A percentile compares a stretch with the other conserved stretches of the same genome.
phyloP scores from a whole-genome alignment of 2,797 vertebrate genomes.

The Channallabes apus region DNA sequence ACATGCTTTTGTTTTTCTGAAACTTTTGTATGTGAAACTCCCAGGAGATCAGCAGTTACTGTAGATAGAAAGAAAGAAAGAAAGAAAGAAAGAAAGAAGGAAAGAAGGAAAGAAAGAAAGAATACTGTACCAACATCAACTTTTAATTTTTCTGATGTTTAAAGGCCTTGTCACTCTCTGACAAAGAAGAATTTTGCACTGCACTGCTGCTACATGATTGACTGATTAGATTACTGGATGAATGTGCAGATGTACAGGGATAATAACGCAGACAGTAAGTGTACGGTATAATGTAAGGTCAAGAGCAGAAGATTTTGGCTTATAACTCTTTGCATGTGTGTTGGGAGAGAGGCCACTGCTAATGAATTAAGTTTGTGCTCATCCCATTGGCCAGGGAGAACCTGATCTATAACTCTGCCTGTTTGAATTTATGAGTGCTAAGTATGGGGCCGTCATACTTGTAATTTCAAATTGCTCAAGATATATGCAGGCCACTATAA shows the following conservation, averaged over 20 bases:
- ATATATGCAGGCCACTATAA: slow-evolving; percentile 46
- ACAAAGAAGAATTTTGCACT: neutral
- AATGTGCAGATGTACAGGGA: neutral
- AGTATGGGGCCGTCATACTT: slow-evolving; percentile 43
- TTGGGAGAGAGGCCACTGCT: neutral
- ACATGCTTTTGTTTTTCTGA: neutral
- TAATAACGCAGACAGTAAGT: neutral
- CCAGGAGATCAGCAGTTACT: neutral
- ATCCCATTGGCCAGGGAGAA: slow-evolving; percentile 24
- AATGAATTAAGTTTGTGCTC: slow-evolving; percentile 34
- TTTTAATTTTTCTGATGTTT: no score
- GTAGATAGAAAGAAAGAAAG: no score
- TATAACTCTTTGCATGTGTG: neutral
- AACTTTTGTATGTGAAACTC: neutral
- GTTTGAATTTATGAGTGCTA: slow-evolving; percentile 54
- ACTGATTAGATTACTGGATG: neutral
- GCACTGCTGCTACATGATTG: neutral
- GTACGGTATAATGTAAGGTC: neutral
- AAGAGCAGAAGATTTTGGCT: neutral
- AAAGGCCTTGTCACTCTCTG: no score
- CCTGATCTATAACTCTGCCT: slow-evolving; percentile 50
- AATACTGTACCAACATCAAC: neutral
- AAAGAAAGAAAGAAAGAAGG: no score
- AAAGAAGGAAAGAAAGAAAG: neutral
- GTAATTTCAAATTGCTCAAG: slow-evolving; percentile 50